A percentile compares a stretch with the other conserved stretches of the same genome.
Evolutionary conservation across 2,888 invertebrate genomes (phyloP).

Genomic region (Hypselothyrea guttata): DNA sequence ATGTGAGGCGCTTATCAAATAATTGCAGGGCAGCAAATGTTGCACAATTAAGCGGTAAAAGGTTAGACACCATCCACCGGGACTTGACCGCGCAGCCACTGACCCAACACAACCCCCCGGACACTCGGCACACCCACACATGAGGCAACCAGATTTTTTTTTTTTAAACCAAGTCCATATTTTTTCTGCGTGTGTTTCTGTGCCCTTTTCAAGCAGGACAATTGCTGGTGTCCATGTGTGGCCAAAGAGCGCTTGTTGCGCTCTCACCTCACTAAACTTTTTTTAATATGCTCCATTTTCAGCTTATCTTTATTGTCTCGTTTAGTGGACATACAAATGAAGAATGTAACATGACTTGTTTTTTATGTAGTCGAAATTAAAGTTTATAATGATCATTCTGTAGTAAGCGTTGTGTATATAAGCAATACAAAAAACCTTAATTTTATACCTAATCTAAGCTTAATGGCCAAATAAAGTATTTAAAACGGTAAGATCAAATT

Average conservation of each 20-base stretch:
- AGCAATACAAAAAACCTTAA: too few relatives aligned
- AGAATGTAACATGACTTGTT: conserved; percentile 1
- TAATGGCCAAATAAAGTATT: too few relatives aligned
- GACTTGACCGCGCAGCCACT: conserved; percentile 59
- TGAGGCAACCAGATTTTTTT: too few relatives aligned
- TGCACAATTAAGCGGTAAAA: conserved; percentile 80
- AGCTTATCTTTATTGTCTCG: conserved; percentile 81
- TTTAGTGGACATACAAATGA: conserved; percentile 74
- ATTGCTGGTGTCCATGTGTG: conserved; percentile 17
- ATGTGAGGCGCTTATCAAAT: conserved; percentile 81
- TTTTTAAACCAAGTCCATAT: conserved; percentile 10
- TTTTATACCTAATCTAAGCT: too few relatives aligned
- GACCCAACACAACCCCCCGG: conserved; percentile 9
- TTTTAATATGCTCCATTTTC: conserved; percentile 73
- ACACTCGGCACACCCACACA: conserved; percentile 2
- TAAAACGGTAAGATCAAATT: too few relatives aligned
- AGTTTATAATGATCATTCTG: too few relatives aligned
- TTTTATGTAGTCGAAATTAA: too few relatives aligned
- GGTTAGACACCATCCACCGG: conserved; percentile 48
- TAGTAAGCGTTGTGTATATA: too few relatives aligned
- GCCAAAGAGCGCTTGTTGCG: conserved; percentile 59
- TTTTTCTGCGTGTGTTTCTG: conserved; percentile 5
- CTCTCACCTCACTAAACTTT: conserved; percentile 37
- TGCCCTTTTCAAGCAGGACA: conserved; percentile 23
- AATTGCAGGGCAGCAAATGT: conserved; percentile 80